Conservation (phyloP, 2,113 vertebrate genomes). For the Neomonachus schauinslandi region DNA sequence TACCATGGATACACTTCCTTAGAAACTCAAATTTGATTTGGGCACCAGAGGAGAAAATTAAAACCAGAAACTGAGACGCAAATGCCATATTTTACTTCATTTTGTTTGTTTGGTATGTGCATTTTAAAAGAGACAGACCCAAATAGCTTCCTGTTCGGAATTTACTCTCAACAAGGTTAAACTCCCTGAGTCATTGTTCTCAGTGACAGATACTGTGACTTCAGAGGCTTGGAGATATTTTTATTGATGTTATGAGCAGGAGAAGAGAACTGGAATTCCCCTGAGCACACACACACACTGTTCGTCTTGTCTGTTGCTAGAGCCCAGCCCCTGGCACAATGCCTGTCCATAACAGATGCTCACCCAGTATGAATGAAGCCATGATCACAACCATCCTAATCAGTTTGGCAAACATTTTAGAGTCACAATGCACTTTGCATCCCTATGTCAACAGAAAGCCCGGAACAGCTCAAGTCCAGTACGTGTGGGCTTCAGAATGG, state of each 20-base stretch:
- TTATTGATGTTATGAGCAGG: not conserved
- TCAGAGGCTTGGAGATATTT: not conserved
- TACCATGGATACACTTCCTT: not conserved
- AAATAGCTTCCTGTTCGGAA: not conserved
- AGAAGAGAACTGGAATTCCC: not conserved
- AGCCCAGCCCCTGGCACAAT: not conserved
- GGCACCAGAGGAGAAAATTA: constrained; percentile 48
- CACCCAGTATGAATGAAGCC: not conserved
- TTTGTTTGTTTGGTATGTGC: not conserved
- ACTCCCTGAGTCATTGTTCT: not conserved
- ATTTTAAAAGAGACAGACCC: not conserved
- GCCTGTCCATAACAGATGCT: not conserved
- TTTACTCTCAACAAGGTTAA: not conserved
- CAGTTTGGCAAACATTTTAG: not conserved
- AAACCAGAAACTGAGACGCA: not conserved
- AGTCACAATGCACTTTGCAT: too few species aligned
- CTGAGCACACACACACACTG: not conserved
- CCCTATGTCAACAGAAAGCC: not conserved
- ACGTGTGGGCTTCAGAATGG: not conserved
- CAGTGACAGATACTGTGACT: not conserved
- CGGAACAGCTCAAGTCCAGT: not conserved
- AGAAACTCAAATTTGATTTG: constrained; percentile 14
- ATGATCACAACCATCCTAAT: not conserved
- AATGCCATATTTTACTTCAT: not conserved
- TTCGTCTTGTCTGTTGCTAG: not conserved